Evolutionary conservation across 2,113 vertebrate genomes (phyloP), one percentile per base, ranked within the genome.

Genomic region (Ovibos moschatus): DNA sequence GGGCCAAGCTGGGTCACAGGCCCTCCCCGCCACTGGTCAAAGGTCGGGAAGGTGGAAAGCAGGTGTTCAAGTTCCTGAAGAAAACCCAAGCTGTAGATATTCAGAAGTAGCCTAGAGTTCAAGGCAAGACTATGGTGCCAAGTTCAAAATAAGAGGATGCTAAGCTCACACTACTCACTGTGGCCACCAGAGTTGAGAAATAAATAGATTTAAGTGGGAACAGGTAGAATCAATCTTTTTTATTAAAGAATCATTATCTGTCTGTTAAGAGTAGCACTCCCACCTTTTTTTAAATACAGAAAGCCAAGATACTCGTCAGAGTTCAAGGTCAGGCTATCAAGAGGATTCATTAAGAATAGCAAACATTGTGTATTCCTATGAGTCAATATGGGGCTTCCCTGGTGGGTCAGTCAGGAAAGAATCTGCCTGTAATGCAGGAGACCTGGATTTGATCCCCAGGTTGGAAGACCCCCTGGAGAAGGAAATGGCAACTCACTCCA

Each of bases 41-140:
- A 64, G 36, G 3, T 47, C 0, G 4, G 47, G 17, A 33, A 47
- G 82, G 9, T 1, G 1, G 28, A n/a, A 36, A n/a, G 0, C 1
- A 2, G 1, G 1, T 51, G 17, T 86, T 51, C 27, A 33, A 33
- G 19, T 13, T 10, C 33, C 53, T 21, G 21, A 25, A 33, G 8
- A 47, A 85, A 87, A 23, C 23, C 9, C 1, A 15, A 21, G 30
- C 7, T 43, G 25, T 16, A 67, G 85, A 30, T 33, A 13, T 28
- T 36, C 74, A 83, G 53, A 40, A 60, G 30, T 40, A n/a, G 55
- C n/a, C 23, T 28, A 28, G 43, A 25, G 16, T 45, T 21, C 23
- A 21, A 55, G 55, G 13, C 19, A 53, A 55, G 62, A 47, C n/a
- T 55, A 27, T 8, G 14, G 21, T 60, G 8, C 64, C 78, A 23